phyloP scores from a whole-genome alignment of 2,888 invertebrate genomes.

The Drosophila quinaria region DNA sequence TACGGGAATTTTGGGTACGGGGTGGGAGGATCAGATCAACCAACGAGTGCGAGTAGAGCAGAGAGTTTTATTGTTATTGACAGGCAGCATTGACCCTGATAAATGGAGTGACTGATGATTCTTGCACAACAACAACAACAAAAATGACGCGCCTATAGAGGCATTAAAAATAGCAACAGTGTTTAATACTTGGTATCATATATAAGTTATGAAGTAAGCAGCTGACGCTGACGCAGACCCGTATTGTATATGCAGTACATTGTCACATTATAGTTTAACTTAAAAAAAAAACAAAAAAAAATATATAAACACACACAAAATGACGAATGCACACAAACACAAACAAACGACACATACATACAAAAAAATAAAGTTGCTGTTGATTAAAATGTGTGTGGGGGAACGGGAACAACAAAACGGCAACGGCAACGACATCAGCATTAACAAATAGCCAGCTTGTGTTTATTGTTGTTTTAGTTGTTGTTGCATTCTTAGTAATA shows the following conservation, averaged over 20 bases:
- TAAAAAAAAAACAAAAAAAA: conserved; percentile 33
- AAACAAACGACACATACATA: conserved; percentile 27
- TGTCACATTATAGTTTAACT: conserved; percentile 28
- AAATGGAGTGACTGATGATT: conserved; percentile 42
- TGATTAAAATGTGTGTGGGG: conserved; percentile 69
- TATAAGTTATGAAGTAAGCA: conserved; percentile 19
- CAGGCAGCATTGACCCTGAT: conserved; percentile 59
- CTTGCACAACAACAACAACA: conserved; percentile 40
- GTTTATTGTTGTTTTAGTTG: conserved; percentile 37
- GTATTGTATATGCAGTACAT: conserved; percentile 27
- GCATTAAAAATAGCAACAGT: conserved; percentile 20
- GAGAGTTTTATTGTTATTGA: conserved; percentile 45
- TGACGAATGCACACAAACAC: conserved; percentile 69
- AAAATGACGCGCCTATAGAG: conserved; percentile 15
- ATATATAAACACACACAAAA: conserved; percentile 44
- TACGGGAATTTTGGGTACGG: conserved; percentile 17
- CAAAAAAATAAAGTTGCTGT: conserved; percentile 46
- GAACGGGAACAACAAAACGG: conserved; percentile 65
- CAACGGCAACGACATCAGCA: conserved; percentile 62
- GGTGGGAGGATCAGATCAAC: background rate
- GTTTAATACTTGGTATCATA: conserved; percentile 28
- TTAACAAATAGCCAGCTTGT: conserved; percentile 49
- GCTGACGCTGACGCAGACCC: conserved; percentile 41
- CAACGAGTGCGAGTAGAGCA: background rate
- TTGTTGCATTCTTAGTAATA: conserved; percentile 58